A percentile compares a stretch with the other conserved stretches of the same genome.
Conservation (phyloP, 2,888 invertebrate species). For the Spodoptera picta region DNA sequence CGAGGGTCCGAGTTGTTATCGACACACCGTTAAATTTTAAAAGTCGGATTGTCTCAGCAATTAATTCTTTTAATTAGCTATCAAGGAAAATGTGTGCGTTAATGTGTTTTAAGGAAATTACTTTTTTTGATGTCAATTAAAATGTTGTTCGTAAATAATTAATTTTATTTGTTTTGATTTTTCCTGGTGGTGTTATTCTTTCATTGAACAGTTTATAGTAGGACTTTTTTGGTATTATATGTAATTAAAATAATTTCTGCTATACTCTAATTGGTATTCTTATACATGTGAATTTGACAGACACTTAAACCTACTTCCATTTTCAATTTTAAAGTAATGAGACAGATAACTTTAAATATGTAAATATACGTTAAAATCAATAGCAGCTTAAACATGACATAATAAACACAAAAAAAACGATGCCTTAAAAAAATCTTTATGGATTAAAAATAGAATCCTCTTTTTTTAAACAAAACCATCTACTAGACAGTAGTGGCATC, state of each 20-base stretch:
- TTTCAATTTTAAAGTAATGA: no score
- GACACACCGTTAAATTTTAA: slow-evolving; percentile 80
- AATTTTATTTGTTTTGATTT: neutral
- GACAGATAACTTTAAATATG: no score
- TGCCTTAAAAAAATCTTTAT: no score
- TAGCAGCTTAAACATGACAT: no score
- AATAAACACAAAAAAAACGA: no score
- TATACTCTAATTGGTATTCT: no score
- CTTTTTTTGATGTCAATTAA: slow-evolving; percentile 8
- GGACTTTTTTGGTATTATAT: neutral
- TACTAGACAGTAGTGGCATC: slow-evolving; percentile 33
- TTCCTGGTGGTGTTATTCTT: neutral
- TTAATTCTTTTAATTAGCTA: slow-evolving; percentile 69
- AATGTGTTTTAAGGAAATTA: slow-evolving; percentile 14
- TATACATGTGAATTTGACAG: no score
- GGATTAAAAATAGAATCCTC: neutral
- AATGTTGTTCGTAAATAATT: slow-evolving; percentile 6
- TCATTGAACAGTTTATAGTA: neutral
- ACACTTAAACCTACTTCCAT: no score
- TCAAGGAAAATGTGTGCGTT: slow-evolving; percentile 57
- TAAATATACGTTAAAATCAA: no score
- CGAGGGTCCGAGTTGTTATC: slow-evolving; percentile 74
- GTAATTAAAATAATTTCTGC: no score
- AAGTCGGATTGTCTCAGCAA: slow-evolving; percentile 75
- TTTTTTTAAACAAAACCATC: neutral